phyloP scores from a whole-genome alignment of 2,113 vertebrate species.

The Apistogramma diplotaenia region DNA sequence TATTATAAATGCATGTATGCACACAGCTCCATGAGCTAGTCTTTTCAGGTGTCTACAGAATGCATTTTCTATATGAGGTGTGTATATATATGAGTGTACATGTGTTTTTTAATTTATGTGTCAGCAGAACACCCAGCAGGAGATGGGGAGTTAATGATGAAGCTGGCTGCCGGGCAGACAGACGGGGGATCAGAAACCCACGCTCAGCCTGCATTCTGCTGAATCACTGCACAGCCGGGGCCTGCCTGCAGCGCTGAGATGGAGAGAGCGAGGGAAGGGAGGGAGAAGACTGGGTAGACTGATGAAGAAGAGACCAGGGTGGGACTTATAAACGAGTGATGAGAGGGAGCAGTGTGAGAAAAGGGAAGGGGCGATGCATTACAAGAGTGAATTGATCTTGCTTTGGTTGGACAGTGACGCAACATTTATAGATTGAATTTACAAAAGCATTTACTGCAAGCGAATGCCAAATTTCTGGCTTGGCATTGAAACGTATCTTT shows the following conservation, averaged over 20 bases:
- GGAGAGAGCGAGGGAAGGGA: neutral
- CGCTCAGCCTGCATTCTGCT: constrained; percentile 68
- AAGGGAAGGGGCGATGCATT: neutral
- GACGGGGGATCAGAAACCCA: constrained; percentile 46
- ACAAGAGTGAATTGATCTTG: neutral
- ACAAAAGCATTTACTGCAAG: neutral
- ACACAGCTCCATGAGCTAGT: neutral
- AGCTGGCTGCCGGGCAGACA: constrained; percentile 45
- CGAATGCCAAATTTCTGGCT: neutral
- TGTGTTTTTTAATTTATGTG: constrained; percentile 2
- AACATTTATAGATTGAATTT: neutral
- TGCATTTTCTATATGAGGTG: neutral
- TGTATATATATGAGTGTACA: neutral
- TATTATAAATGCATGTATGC: neutral
- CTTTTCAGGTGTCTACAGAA: neutral
- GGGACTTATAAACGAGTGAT: constrained; percentile 20
- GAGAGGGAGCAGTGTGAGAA: constrained; percentile 39
- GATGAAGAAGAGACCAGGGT: constrained; percentile 31
- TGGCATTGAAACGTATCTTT: neutral
- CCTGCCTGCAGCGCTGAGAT: constrained; percentile 26
- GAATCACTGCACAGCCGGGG: constrained; percentile 70
- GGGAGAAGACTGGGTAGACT: neutral
- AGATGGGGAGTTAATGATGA: constrained; percentile 44
- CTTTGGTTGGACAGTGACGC: neutral
- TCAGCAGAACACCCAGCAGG: constrained; percentile 22